Base-by-base conservation (phyloP, 2,797 vertebrate genomes). In the Clamator glandarius region DNA sequence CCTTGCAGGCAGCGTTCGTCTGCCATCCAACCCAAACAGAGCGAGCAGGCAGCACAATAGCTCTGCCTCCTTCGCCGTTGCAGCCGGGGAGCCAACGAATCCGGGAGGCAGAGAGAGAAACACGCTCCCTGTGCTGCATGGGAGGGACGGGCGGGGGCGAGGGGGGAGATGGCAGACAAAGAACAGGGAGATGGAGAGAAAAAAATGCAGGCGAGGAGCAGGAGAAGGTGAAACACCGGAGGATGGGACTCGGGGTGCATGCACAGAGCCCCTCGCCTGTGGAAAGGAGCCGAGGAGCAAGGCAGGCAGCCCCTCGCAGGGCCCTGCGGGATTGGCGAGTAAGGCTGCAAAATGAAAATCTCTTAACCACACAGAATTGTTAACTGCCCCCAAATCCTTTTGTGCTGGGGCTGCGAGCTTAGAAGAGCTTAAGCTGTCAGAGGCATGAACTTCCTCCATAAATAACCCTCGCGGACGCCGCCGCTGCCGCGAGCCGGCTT, bases 371-470 rank as follows among this genome's bases (percentile, higher is more conserved):
- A 95, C 92, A 75, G 96, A 95, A 97, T 97, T 97, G 97, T 97
- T 97, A 98, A 98, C 96, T 90, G 97, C 97, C 95, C 97, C 96
- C 96, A 98, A 97, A 98, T 97, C 97, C 97, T 97, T 97, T 97
- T 97, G 97, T 97, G 97, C 96, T 79, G 62, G 87, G 87, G 84
- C 93, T 97, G 94, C 44, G 79, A 97, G 97, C 97, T 98, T 96
- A 97, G 97, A 90, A 89, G 96, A 96, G 97, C 97, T 98, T 97
- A 97, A 97, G 97, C 97, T 98, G 97, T 97, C 97, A 97, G 97
- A 98, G 90, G 97, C 97, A 96, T 96, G 97, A 97, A 97, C 97
- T 98, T 97, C 96, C 97, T 95, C 97, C 97, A 97, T 97, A 97
- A 98, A 97, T 57, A 91, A 95, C 96, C 95, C 97, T 25, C 15